A percentile compares a stretch with the other conserved stretches of the same genome.
Evolutionary conservation across 2,797 vertebrate genomes (phyloP).

Genomic region (Hyperoplus lanceolatus): DNA sequence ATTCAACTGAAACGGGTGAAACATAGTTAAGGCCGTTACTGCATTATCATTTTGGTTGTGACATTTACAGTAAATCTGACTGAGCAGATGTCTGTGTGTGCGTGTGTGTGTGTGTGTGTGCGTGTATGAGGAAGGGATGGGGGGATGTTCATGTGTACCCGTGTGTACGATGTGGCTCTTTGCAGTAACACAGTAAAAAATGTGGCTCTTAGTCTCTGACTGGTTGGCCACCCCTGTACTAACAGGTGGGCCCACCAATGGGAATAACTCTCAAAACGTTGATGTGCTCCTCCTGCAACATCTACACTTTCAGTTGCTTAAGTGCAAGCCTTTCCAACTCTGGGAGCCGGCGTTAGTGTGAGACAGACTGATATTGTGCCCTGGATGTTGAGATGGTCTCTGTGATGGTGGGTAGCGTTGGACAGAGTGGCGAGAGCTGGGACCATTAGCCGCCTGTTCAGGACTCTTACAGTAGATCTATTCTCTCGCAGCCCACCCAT

Average conservation of each 20-base stretch:
- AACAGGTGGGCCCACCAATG: neutral
- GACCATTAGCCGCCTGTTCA: conserved; percentile 74
- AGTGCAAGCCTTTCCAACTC: conserved; percentile 13
- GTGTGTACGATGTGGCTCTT: no score
- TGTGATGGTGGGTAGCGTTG: conserved; percentile 63
- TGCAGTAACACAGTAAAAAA: no score
- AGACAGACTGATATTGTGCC: conserved; percentile 73
- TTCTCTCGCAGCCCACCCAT: conserved; percentile 77
- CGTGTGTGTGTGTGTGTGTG: no score
- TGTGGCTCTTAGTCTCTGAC: no score
- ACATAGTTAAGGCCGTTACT: no score
- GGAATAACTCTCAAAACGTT: neutral
- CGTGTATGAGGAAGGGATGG: no score
- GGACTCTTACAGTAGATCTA: conserved; percentile 77
- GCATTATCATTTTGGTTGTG: no score
- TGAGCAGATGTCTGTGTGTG: no score
- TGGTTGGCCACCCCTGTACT: no score
- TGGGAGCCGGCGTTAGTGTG: conserved; percentile 10
- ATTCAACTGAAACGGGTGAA: no score
- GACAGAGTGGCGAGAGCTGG: conserved; percentile 47
- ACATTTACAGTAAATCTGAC: no score
- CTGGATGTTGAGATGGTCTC: conserved; percentile 54
- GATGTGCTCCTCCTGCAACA: neutral
- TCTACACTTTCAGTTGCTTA: conserved; percentile 3
- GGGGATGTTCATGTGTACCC: no score